phyloP scores from a whole-genome alignment of 2,113 vertebrate species.

The Rhinichthys klamathensis region DNA sequence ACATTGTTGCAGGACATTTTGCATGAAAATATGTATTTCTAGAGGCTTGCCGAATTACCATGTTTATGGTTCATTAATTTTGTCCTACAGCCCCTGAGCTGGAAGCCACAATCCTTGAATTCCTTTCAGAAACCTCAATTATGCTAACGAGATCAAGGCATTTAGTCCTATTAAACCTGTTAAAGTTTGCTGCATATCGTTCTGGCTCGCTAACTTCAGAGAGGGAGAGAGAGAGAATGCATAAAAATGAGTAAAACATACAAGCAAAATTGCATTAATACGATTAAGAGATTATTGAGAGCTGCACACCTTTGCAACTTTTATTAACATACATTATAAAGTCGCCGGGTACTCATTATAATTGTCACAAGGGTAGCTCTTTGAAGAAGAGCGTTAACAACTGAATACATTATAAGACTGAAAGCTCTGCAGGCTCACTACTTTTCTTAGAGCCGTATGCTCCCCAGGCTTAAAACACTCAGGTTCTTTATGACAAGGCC shows the following conservation, averaged over 20 bases:
- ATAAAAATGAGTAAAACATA: neutral
- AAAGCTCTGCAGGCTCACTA: neutral
- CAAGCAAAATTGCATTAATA: conserved; percentile 36
- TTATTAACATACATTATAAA: conserved; percentile 11
- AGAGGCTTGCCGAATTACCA: conserved; percentile 2
- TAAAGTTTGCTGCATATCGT: conserved; percentile 43
- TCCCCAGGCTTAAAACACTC: neutral
- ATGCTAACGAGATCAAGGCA: conserved; percentile 57
- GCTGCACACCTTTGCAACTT: conserved; percentile 22
- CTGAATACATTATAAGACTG: conserved; percentile 27
- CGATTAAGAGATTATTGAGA: conserved; percentile 51
- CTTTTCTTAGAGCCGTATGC: neutral
- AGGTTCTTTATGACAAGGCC: neutral
- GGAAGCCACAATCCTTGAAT: conserved; percentile 41
- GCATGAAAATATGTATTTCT: conserved; percentile 41
- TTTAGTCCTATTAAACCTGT: conserved; percentile 48
- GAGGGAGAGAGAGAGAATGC: conserved; percentile 19
- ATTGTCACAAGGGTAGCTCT: neutral
- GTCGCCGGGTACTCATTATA: neutral
- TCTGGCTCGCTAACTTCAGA: conserved; percentile 21
- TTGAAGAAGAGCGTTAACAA: conserved; percentile 7
- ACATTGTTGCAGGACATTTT: conserved; percentile 32
- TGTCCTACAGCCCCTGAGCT: conserved; percentile 37
- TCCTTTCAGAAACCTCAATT: conserved; percentile 53
- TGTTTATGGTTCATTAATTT: conserved; percentile 48